Conservation (phyloP, 2,888 invertebrate species). For the Luperina testacea region DNA sequence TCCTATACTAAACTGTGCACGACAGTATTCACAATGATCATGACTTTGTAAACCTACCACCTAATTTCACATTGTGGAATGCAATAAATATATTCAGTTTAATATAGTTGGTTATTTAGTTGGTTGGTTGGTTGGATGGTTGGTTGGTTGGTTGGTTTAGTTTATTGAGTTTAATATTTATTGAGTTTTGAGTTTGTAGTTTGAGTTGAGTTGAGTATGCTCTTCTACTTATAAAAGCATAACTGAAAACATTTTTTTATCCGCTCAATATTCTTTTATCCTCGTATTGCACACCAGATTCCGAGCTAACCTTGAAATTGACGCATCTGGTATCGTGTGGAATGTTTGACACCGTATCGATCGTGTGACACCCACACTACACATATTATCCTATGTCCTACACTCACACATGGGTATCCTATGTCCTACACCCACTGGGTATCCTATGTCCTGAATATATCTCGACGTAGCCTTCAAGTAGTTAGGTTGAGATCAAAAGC, state of each 20-base stretch:
- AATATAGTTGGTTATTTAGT: no score
- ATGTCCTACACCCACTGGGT: no score
- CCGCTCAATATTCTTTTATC: neutral
- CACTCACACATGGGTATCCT: neutral
- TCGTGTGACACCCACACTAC: conserved; percentile 1
- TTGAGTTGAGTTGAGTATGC: no score
- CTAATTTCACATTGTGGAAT: no score
- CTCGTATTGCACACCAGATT: neutral
- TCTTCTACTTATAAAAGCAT: neutral
- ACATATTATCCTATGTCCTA: neutral
- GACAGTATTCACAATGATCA: neutral
- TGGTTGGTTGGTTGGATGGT: no score
- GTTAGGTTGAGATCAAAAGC: neutral
- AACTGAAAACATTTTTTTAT: neutral
- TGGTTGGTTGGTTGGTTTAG: no score
- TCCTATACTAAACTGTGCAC: neutral
- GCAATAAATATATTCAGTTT: neutral
- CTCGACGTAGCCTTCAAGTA: neutral
- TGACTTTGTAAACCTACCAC: neutral
- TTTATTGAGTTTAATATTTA: no score
- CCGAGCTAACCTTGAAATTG: conserved; percentile 1
- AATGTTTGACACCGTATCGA: conserved; percentile 30
- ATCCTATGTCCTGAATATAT: neutral
- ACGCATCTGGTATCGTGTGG: conserved; percentile 6
- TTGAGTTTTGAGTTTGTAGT: no score